Evolutionary conservation across 2,888 invertebrate genomes (phyloP).

Genomic region (Amphimallon solstitiale): DNA sequence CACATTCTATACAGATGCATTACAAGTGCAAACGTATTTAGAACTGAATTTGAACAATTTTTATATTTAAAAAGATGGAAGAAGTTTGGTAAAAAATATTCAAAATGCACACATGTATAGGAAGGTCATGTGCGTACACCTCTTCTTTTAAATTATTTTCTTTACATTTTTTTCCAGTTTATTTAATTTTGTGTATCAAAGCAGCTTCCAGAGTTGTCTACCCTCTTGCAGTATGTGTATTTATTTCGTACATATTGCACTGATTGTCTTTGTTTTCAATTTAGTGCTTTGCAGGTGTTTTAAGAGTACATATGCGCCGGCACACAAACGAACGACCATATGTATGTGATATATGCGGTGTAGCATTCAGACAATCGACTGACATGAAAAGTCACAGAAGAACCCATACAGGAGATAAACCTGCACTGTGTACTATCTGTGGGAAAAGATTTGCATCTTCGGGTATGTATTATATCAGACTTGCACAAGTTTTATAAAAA

Average conservation of each 20-base stretch:
- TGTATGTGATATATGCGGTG: constrained; percentile 51
- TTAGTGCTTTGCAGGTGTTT: constrained; percentile 41
- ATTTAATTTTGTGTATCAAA: neutral
- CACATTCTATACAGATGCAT: too few relatives aligned
- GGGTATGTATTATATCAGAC: constrained; percentile 45
- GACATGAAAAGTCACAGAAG: constrained; percentile 49
- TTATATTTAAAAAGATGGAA: too few relatives aligned
- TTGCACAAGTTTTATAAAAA: too few relatives aligned
- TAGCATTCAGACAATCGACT: constrained; percentile 48
- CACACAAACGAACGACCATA: constrained; percentile 51
- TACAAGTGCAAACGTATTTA: too few relatives aligned
- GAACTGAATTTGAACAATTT: too few relatives aligned
- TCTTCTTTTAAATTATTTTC: too few relatives aligned
- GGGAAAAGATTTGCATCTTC: constrained; percentile 57
- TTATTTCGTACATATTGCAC: neutral
- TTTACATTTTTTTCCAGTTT: constrained; percentile 2
- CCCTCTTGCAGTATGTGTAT: neutral
- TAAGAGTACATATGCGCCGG: constrained; percentile 48
- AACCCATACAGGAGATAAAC: constrained; percentile 47
- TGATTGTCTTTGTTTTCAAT: neutral
- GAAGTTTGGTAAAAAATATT: too few relatives aligned
- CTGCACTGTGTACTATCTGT: constrained; percentile 48
- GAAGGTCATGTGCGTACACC: too few relatives aligned
- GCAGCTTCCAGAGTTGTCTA: too few relatives aligned
- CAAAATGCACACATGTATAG: too few relatives aligned